Evolutionary conservation across 2,888 invertebrate genomes (phyloP).

Genomic region (Dicycla oo): DNA sequence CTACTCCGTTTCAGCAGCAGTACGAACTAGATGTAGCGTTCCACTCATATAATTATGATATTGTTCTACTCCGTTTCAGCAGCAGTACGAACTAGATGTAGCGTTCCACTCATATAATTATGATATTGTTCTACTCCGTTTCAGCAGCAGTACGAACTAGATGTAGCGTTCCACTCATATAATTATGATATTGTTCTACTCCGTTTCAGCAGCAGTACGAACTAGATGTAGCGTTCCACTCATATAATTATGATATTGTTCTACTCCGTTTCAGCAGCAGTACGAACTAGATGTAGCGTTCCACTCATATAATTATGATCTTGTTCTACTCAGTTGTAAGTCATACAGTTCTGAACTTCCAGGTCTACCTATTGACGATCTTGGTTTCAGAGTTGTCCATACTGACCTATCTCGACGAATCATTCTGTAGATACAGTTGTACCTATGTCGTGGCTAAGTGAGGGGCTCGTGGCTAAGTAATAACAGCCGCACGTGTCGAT

Average conservation of each 20-base stretch:
- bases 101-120: too few species aligned
- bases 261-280: background rate
- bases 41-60: too few species aligned
- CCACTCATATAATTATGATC: too few species aligned
- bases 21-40: background rate
- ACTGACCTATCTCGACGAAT: background rate
- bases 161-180: too few species aligned
- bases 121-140: background rate
- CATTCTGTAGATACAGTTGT: background rate
- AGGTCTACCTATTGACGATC: background rate
- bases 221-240: background rate
- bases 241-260: too few species aligned
- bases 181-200: background rate
- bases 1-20: background rate
- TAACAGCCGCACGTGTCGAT: too few species aligned
- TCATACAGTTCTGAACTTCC: background rate
- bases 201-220: background rate
- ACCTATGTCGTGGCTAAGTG: too few species aligned
- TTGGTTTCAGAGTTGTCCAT: background rate
- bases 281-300: background rate
- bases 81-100: background rate
- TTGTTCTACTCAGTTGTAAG: background rate
- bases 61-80: background rate
- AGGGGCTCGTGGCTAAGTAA: too few species aligned
- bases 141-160: background rate